Conservation (phyloP, 2,113 vertebrate genomes). For the Odocoileus hemionus region DNA sequence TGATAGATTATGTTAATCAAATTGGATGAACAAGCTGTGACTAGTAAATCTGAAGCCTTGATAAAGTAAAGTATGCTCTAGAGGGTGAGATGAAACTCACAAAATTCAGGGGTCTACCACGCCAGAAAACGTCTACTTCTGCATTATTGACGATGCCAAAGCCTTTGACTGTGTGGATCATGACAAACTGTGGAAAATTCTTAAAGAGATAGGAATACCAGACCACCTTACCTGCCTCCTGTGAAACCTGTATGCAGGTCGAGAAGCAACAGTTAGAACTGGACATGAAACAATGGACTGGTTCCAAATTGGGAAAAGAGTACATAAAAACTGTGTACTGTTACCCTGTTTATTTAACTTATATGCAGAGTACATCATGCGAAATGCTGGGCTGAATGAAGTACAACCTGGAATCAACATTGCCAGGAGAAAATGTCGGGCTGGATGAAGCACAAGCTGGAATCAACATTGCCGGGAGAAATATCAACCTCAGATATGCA, state of each 20-base stretch:
- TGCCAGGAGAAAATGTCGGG: not conserved
- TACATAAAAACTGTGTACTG: not conserved
- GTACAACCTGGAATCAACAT: not conserved
- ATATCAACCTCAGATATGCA: not conserved
- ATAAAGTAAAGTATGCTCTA: not conserved
- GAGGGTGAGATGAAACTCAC: not conserved
- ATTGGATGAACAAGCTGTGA: not conserved
- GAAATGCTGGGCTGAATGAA: not conserved
- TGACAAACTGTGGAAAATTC: not conserved
- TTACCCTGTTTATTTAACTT: not conserved
- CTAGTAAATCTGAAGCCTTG: not conserved
- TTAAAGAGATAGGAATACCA: not conserved
- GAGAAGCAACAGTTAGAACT: not conserved
- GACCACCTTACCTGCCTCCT: not conserved
- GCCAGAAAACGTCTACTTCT: not conserved
- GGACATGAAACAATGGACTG: not conserved
- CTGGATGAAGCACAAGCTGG: not conserved
- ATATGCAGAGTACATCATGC: not conserved
- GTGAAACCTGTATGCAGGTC: not conserved
- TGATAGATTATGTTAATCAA: not conserved
- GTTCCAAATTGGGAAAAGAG: not conserved
- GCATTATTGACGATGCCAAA: not conserved
- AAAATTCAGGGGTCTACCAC: too few species aligned
- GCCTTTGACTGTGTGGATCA: not conserved
- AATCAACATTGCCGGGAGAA: not conserved